phyloP scores from a whole-genome alignment of 2,797 vertebrate species.

The Silurus aristotelis region DNA sequence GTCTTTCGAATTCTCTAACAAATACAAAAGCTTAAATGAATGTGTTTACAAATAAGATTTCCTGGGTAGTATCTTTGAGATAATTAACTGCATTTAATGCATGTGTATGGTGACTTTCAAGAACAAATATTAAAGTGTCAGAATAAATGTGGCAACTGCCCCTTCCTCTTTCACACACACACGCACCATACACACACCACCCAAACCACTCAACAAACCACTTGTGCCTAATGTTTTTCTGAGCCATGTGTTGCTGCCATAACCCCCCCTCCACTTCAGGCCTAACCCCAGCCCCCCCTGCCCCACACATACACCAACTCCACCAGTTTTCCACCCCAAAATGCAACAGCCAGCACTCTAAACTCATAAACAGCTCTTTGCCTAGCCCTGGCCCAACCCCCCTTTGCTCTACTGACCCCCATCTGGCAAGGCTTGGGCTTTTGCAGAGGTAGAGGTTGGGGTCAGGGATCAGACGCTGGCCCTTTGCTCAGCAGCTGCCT shows the following conservation, averaged over 20 bases:
- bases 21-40: neutral
- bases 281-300: constrained; percentile 39
- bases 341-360: constrained; percentile 37
- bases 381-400: constrained; percentile 33
- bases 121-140: constrained; percentile 27
- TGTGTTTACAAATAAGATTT: neutral
- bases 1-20: neutral
- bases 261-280: constrained; percentile 24
- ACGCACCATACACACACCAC: constrained; percentile 1
- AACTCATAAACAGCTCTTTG: constrained; percentile 67
- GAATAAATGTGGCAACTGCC: constrained; percentile 25
- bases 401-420: constrained; percentile 70
- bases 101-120: neutral
- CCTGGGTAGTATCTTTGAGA: neutral
- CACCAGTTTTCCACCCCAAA: constrained; percentile 46
- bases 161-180: neutral
- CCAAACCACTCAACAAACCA: constrained; percentile 40
- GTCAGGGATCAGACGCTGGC: constrained; percentile 73
- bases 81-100: neutral
- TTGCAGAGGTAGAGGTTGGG: constrained; percentile 50
- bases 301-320: constrained; percentile 43
- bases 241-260: constrained; percentile 52
- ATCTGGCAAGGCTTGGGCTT: constrained; percentile 69
- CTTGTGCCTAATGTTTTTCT: constrained; percentile 49
- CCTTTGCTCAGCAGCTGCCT: constrained; percentile 80